Base-by-base conservation (phyloP, 2,888 invertebrate genomes). In the Mythimna vitellina region DNA sequence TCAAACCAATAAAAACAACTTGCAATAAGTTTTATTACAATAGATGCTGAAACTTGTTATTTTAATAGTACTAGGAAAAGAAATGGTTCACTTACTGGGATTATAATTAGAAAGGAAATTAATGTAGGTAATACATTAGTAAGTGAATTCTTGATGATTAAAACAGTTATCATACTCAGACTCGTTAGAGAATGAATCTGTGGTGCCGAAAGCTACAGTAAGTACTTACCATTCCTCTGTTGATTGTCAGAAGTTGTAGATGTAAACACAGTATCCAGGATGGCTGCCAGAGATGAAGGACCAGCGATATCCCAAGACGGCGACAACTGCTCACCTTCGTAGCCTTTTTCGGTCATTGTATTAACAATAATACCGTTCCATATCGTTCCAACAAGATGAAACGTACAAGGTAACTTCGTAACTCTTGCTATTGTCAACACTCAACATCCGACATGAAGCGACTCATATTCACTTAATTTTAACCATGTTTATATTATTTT, bases 231-330 rank as follows among this genome's bases (percentile, higher is more conserved):
- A 92, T 92, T 94, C 85, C 92, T 92, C 66, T 91, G 89, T 82
- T 90, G 93, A 86, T 86, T 92, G 78, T 94, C 94, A 80, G 93
- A 92, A 63, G 96, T 95, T 72, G 96, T 95, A 76, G 97, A 97
- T 78, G 97, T 96, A 89, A 97, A 97, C 76, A 97, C 97, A 76
- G 97, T 97, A 89, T 97, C 97, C 82, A 97, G 95, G 89, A 97
- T 97, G 90, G 97, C 97, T 66, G 96, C 97, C 82, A 97, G 88
- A 14, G 97, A 97, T 67, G 97, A 95, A 69, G 94, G 95, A 35
- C 95, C 96, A 75, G 96, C 94, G 78, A 94, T 89, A 87, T 96
- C 94, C 96, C 96, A 96, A 66, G 94, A 90, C 67, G 94, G 89
- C 73, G 93, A 89, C 49, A 93, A 90, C 71, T 92, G 93, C 63